Evolutionary conservation across 2,797 vertebrate species (phyloP), one percentile per base, ranked within the genome.

Genomic region (Thripadectes ignobilis): DNA sequence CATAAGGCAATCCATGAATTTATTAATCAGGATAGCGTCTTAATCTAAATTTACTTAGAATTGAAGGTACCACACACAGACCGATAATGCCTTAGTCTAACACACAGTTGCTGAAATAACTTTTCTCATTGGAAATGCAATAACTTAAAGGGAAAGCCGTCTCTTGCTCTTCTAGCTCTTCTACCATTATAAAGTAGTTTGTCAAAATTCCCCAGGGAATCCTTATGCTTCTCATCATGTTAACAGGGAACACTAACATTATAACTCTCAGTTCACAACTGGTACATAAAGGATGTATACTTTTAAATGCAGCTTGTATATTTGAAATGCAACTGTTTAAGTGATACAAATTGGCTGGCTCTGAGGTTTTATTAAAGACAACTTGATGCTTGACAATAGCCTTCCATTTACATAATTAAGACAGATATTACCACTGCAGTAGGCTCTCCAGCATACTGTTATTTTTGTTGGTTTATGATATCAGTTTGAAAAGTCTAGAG

Each of bases 401-500:
- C 54, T 78, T 78, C 6, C 9, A 57, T 93, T 94, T 78, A 81
- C 24, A 12, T 88, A 91, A 92, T 69, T 81, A 92, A 95, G 85
- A 95, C n/a, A 89, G 85, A 94, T 75, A 16, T 73, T 88, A 32
- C n/a, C 11, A 54, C 29, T 55, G 29, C 36, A 81, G 2, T 29
- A 58, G 26, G 13, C 54, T 90, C 14, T 38, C 32, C 67, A 52
- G 17, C 7, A 86, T 9, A 15, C 23, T 16, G 10, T 30, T 79
- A 15, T 38, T 76, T 90, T 65, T 74, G 21, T 62, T 83, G 21
- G 4, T 77, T 77, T 68, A 27, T 71, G 43, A 2, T 36, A 65
- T 26, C 18, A 8, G 3, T 67, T 82, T 85, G 32, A 14, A 61
- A 94, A 65, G 23, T 62, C 45, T 83, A n/a, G 9, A 65, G 32